Conservation (phyloP, 1,140 invertebrate species). For the Caenorhabditis briggsae region DNA sequence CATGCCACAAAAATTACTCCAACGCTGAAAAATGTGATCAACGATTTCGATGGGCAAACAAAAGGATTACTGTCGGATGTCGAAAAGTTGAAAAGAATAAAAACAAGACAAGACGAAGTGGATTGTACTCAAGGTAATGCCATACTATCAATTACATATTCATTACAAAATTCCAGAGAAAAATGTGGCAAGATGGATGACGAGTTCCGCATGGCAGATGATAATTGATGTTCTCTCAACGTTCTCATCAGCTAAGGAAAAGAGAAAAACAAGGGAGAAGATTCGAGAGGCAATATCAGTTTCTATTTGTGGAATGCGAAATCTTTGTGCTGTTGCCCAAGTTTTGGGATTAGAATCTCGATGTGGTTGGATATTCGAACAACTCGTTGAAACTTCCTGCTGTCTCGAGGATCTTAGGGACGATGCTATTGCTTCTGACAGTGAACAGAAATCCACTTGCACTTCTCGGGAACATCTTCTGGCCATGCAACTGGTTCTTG, state of each 20-base stretch:
- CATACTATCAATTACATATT: neutral
- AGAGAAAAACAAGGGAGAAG: slow-evolving; percentile 45
- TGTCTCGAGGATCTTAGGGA: slow-evolving; percentile 61
- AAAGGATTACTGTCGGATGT: slow-evolving; percentile 49
- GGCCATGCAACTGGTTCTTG: slow-evolving; percentile 60
- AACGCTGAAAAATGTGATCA: slow-evolving; percentile 27
- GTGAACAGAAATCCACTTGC: slow-evolving; percentile 31
- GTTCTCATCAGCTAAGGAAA: slow-evolving; percentile 53
- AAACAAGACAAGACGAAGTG: slow-evolving; percentile 3
- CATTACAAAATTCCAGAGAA: slow-evolving; percentile 23
- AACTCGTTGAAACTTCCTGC: slow-evolving; percentile 60
- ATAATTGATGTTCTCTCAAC: slow-evolving; percentile 58
- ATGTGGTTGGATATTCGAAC: slow-evolving; percentile 65
- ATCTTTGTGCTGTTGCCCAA: slow-evolving; percentile 54
- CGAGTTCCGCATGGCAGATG: slow-evolving; percentile 55
- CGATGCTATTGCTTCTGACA: slow-evolving; percentile 26
- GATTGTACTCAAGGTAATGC: slow-evolving; percentile 14
- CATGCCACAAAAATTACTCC: slow-evolving; percentile 19
- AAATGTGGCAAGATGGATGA: slow-evolving; percentile 62
- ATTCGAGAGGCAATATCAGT: slow-evolving; percentile 52
- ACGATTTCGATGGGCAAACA: slow-evolving; percentile 23
- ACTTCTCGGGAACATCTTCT: slow-evolving; percentile 55
- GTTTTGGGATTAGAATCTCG: slow-evolving; percentile 52
- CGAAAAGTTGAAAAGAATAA: slow-evolving; percentile 32
- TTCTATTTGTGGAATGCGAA: slow-evolving; percentile 57